phyloP scores from a whole-genome alignment of 2,888 invertebrate genomes.

The Sylvicola fuscatus region DNA sequence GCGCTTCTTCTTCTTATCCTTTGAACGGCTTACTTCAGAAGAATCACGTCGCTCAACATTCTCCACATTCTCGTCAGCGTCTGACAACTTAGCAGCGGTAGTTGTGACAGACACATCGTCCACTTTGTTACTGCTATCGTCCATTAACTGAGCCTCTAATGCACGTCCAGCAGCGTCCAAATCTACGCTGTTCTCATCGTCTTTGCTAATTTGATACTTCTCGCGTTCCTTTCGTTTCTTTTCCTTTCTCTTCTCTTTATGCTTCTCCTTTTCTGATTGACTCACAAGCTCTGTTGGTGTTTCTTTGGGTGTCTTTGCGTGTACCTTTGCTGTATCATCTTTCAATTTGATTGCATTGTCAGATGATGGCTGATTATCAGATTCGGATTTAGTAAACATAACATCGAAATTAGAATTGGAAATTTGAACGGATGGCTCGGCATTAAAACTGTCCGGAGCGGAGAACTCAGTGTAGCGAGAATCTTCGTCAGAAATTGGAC shows the following conservation, averaged over 20 bases:
- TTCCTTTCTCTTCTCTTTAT: constrained; percentile 34
- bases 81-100: constrained; percentile 20
- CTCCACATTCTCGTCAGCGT: constrained; percentile 35
- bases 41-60: constrained; percentile 19
- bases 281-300: too few species aligned
- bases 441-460: neutral
- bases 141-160: constrained; percentile 59
- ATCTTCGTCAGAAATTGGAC: constrained; percentile 63
- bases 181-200: constrained; percentile 62
- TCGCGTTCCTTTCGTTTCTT: constrained; percentile 41
- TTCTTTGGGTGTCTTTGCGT: too few species aligned
- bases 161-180: constrained; percentile 64
- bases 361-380: too few species aligned
- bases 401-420: too few species aligned
- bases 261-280: constrained; percentile 5
- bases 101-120: neutral
- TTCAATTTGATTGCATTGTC: too few species aligned
- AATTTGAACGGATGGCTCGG: too few species aligned
- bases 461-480: constrained; percentile 12
- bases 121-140: constrained; percentile 32
- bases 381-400: too few species aligned
- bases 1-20: constrained; percentile 69
- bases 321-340: too few species aligned
- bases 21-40: constrained; percentile 46
- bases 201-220: constrained; percentile 28